Conservation (phyloP, 2,113 vertebrate genomes). For the Tonatia bakeri region DNA sequence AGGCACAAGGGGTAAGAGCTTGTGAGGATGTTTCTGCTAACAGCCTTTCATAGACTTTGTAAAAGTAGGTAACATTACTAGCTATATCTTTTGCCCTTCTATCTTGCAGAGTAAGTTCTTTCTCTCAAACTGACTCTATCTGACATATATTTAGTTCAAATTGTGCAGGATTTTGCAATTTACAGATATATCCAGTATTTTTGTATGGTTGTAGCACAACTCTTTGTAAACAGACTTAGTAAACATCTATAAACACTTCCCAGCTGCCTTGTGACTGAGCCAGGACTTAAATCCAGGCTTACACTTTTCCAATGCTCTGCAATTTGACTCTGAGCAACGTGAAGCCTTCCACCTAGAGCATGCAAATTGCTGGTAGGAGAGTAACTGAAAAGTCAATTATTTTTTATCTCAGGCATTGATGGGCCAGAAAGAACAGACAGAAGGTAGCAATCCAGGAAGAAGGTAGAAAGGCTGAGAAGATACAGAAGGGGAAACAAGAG, state of each 20-base stretch:
- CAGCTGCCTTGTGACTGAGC: background rate
- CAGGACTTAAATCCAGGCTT: background rate
- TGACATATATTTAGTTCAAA: background rate
- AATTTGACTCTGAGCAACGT: slow-evolving; percentile 49
- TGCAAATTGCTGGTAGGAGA: slow-evolving; percentile 70
- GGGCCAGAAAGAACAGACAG: slow-evolving; percentile 60
- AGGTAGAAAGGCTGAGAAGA: background rate
- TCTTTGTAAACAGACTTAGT: background rate
- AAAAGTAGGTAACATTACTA: background rate
- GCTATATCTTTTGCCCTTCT: background rate
- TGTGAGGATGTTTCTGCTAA: background rate
- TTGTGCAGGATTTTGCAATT: background rate
- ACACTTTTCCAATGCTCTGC: background rate
- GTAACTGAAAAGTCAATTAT: slow-evolving; percentile 65
- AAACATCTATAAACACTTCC: background rate
- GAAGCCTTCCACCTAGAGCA: slow-evolving; percentile 68
- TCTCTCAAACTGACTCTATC: background rate
- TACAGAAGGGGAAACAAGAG: slow-evolving; percentile 4
- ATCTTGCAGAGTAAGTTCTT: background rate
- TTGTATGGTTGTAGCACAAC: background rate
- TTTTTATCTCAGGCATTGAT: slow-evolving; percentile 69
- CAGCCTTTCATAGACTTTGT: background rate
- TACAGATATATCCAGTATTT: background rate
- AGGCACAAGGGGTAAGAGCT: background rate
- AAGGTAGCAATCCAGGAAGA: slow-evolving; percentile 56